Percentiles rank a stretch among this genome's conserved stretches.
These are phyloP conservation scores for Petrocephalus zakoni DNA, from an alignment of 2,113 vertebrate genomes.

Conservation along the genomic window DNA sequence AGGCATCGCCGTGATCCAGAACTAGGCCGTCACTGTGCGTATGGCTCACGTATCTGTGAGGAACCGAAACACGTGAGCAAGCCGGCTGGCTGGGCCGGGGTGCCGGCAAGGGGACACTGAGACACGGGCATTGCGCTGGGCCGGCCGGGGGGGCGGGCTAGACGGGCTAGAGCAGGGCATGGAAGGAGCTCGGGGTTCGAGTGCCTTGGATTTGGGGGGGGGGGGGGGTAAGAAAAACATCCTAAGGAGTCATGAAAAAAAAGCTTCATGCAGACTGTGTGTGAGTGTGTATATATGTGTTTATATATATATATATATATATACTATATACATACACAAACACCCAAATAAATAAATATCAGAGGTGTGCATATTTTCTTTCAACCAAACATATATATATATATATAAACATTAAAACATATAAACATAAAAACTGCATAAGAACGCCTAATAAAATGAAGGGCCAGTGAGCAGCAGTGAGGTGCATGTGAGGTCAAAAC, in stretches of 20 bases:
- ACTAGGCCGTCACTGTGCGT: conserved; percentile 73
- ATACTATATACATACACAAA: too few species aligned
- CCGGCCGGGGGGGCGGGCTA: neutral
- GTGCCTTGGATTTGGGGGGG: conserved; percentile 48
- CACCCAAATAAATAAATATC: too few species aligned
- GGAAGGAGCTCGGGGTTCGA: neutral
- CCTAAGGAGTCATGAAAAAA: conserved; percentile 36
- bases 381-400: too few species aligned
- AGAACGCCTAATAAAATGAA: too few species aligned
- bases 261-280: conserved; percentile 52
- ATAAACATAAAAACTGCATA: too few species aligned
- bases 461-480: neutral
- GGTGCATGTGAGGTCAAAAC: neutral
- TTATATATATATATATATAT: too few species aligned
- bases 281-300: too few species aligned
- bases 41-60: conserved; percentile 80
- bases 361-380: too few species aligned
- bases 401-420: too few species aligned
- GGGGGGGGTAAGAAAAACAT: conserved; percentile 39
- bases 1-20: conserved; percentile 81
- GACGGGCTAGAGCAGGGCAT: neutral
- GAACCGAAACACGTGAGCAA: conserved; percentile 73
- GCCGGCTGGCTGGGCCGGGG: neutral
- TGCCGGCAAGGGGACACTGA: conserved; percentile 33
- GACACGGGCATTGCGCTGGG: conserved; percentile 54